Base-by-base conservation (phyloP, 1,140 invertebrate species). In the Drosophila baimaii region DNA sequence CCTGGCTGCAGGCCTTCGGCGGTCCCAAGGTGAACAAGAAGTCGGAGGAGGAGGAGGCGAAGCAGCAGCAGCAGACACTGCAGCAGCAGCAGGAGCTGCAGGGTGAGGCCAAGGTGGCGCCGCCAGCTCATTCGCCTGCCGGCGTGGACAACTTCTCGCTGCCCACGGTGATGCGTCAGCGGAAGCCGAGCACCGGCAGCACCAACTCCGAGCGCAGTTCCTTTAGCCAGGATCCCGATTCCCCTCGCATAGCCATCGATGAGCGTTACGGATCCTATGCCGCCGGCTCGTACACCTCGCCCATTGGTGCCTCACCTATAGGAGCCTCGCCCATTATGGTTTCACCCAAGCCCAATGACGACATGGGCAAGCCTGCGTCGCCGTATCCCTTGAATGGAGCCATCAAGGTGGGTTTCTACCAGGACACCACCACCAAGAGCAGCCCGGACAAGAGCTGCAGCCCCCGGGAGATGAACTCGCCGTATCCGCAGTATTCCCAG, bases 1-100 rank as follows among this genome's bases (percentile, higher is more conserved):
- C 96, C 13, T 98, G 97, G 97, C 96, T 97, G 56, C 97, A 97
- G 92, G 96, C 96, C 1, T 98, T 98, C 91, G 97, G 97, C 41
- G 95, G 95, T 0, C 96, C 96, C 7, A 97, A 94, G 91, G 93
- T 93, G 33, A 78, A 63, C 17, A 92, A 92, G 25, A 88, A 90
- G 37, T 90, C 92, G 46, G 56, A 79, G 5, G 93, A 93, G 10
- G 85, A 83, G 23, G 91, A 93, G 39, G n/a, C 47, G 27, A 7
- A 0, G 5, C 5, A 27, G 27, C 93, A 93, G 27, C 79, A 75
- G 19, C 68, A 57, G 23, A 29, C 59, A 17, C 21, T 54, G 0
- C 47, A 10, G 8, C 25, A 52, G 49, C 51, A 54, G 12, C 9
- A 21, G 41, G 77, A 63, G 41, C 5, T 46, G 25, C 66, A 52